These are phyloP conservation scores for Pogonomyrmex barbatus DNA, from an alignment of 1,140 invertebrate genomes.

Conservation along the genomic window DNA sequence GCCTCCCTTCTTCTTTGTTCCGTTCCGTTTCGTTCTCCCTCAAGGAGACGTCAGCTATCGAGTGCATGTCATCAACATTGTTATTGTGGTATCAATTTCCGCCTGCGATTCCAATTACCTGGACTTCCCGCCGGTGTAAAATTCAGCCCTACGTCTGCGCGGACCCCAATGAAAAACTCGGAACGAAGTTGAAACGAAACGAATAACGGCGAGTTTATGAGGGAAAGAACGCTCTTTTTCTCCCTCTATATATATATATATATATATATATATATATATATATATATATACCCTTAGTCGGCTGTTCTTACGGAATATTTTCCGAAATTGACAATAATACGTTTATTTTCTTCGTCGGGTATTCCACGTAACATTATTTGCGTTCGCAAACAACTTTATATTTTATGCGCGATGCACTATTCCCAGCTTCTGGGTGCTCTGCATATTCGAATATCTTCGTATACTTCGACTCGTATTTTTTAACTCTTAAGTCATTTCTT, in stretches of 20 bases:
- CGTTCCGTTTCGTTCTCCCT: constrained; percentile 51
- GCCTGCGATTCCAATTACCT: constrained; percentile 74
- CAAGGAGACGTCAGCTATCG: constrained; percentile 59
- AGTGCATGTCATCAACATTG: constrained; percentile 79
- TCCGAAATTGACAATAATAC: constrained; percentile 46
- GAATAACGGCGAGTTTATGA: constrained; percentile 40
- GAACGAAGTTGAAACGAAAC: constrained; percentile 44
- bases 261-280: too few species aligned
- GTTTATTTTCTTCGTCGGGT: not conserved
- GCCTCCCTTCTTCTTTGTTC: constrained; percentile 17
- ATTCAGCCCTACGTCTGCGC: constrained; percentile 25
- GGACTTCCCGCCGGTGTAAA: constrained; percentile 51
- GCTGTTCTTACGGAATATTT: constrained; percentile 34
- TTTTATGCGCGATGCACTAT: not conserved
- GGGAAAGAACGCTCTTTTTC: not conserved
- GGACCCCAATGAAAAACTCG: constrained; percentile 37
- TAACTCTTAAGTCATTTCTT: not conserved
- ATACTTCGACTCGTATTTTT: not conserved
- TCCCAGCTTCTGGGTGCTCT: not conserved
- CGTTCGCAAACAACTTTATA: constrained; percentile 1
- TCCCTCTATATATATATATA: too few species aligned
- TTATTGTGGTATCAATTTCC: constrained; percentile 80
- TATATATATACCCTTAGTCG: not conserved
- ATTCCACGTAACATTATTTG: constrained; percentile 8
- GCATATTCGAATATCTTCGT: not conserved